Percentiles rank a stretch among this genome's conserved stretches.
phyloP scores from a whole-genome alignment of 1,140 invertebrate species.

The Procambarus clarkii region DNA sequence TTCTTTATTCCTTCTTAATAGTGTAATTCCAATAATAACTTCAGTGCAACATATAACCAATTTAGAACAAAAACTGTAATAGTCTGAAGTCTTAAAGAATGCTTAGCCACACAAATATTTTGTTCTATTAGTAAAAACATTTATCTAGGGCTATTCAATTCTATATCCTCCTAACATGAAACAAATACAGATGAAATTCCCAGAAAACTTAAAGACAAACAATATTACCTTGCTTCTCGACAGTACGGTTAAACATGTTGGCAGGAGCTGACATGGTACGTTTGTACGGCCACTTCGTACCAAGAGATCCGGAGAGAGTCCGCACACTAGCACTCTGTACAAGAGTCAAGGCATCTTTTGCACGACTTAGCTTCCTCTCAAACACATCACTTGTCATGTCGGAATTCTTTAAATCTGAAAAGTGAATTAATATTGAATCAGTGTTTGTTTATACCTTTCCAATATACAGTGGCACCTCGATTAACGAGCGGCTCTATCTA shows the following conservation, averaged over 20 bases:
- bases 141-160: not conserved
- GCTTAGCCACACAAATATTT: slow-evolving; percentile 8
- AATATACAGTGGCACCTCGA: no score
- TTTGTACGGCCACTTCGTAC: slow-evolving; percentile 96
- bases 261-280: slow-evolving; percentile 93
- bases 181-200: not conserved
- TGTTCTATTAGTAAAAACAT: not conserved
- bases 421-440: not conserved
- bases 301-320: slow-evolving; percentile 93
- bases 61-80: not conserved
- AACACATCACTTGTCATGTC: slow-evolving; percentile 93
- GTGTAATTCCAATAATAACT: no score
- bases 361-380: slow-evolving; percentile 90
- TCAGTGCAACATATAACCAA: no score
- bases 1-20: no score
- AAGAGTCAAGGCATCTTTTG: slow-evolving; percentile 88
- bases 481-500: no score
- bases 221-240: slow-evolving; percentile 83
- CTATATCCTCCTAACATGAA: not conserved
- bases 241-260: slow-evolving; percentile 79
- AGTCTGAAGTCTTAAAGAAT: slow-evolving; percentile 2
- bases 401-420: slow-evolving; percentile 90
- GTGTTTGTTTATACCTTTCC: no score
- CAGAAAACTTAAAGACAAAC: not conserved
- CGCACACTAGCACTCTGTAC: slow-evolving; percentile 78